Conservation (phyloP, 2,888 invertebrate species). For the Sthenelais limicola region DNA sequence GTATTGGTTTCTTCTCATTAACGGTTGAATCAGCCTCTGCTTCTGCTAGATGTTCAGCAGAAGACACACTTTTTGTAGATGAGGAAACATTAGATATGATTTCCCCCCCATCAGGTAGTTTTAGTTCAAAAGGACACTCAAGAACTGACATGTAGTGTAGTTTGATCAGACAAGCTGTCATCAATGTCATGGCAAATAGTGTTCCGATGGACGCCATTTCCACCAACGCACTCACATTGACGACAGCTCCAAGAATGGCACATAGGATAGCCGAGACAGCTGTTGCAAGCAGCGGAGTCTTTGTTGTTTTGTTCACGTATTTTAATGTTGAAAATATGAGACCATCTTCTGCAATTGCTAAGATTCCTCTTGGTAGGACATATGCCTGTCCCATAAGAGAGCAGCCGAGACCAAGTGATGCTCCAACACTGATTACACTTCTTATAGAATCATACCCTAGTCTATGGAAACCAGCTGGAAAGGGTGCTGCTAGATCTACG, state of each 20-base stretch:
- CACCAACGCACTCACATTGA: background rate
- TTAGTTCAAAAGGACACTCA: slow-evolving; percentile 19
- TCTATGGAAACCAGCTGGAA: background rate
- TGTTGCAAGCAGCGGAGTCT: slow-evolving; percentile 4
- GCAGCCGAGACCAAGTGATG: slow-evolving; percentile 18
- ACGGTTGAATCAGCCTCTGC: no score
- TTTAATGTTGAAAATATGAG: background rate
- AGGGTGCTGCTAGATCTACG: background rate
- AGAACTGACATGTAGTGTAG: slow-evolving; percentile 10
- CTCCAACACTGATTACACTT: background rate
- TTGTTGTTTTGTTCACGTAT: slow-evolving; percentile 11
- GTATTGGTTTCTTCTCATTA: background rate
- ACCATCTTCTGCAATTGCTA: slow-evolving; percentile 1
- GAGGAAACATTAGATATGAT: no score
- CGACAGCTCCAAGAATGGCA: background rate
- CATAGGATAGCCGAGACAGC: background rate
- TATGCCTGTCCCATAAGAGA: slow-evolving; percentile 27
- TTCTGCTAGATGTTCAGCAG: no score
- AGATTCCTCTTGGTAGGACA: background rate
- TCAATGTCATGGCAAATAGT: background rate
- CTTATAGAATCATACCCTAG: background rate
- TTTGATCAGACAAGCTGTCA: slow-evolving; percentile 5
- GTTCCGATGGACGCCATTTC: slow-evolving; percentile 16
- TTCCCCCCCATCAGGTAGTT: no score
- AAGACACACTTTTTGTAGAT: no score